Conservation (phyloP, 1,140 invertebrate species). For the Belonocnema kinseyi region DNA sequence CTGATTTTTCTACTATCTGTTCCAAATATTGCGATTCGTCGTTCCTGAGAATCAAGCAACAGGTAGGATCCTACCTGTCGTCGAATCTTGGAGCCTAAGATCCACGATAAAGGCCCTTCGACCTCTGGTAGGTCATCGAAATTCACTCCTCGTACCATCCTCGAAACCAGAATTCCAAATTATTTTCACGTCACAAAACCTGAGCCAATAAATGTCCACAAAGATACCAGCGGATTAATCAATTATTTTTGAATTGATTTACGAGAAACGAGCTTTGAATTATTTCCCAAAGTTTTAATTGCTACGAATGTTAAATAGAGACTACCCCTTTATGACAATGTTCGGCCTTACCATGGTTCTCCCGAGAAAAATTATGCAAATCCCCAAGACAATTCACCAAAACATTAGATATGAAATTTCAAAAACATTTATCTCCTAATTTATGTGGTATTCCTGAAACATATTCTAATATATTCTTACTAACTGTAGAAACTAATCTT, state of each 20-base stretch:
- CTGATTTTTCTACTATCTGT: no score
- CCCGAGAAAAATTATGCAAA: slow-evolving; percentile 62
- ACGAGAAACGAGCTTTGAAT: slow-evolving; percentile 55
- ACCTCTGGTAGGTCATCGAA: slow-evolving; percentile 62
- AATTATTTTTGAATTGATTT: slow-evolving; percentile 60
- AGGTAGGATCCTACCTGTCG: slow-evolving; percentile 64
- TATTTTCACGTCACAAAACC: slow-evolving; percentile 49
- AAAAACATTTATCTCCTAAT: not conserved
- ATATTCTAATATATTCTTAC: not conserved
- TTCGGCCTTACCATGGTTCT: slow-evolving; percentile 51
- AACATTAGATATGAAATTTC: slow-evolving; percentile 14
- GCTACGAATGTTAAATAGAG: slow-evolving; percentile 55
- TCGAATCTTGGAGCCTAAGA: slow-evolving; percentile 45
- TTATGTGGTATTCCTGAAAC: not conserved
- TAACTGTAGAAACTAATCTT: no score
- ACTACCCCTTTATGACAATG: slow-evolving; percentile 55
- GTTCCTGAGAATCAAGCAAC: slow-evolving; percentile 61
- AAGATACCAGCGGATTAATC: slow-evolving; percentile 58
- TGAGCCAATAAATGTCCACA: slow-evolving; percentile 47
- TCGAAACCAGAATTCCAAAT: slow-evolving; percentile 48
- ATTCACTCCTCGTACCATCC: slow-evolving; percentile 53
- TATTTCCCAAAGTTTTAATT: slow-evolving; percentile 63
- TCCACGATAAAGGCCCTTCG: slow-evolving; percentile 47
- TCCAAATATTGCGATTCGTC: not conserved
- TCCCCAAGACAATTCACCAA: slow-evolving; percentile 45